Base-by-base conservation (phyloP, 2,797 vertebrate genomes). In the Helicolenus hilgendorfi region DNA sequence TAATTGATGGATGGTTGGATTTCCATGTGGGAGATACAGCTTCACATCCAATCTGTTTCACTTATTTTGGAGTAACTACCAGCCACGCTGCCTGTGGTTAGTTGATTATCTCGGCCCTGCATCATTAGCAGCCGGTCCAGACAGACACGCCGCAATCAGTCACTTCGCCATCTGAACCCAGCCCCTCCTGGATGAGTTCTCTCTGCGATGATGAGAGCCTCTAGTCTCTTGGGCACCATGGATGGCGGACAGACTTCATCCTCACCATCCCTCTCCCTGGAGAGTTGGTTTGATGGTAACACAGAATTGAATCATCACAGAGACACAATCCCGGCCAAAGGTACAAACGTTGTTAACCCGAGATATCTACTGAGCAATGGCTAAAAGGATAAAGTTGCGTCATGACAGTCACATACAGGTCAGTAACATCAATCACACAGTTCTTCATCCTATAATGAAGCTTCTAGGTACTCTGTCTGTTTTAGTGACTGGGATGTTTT, bases 231-330 rank as follows among this genome's bases (percentile, higher is more conserved):
- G 72, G 84, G 92, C 88, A 33, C 67, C 63, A 26, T 65, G 60
- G 63, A 86, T 89, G 84, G 92, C 88, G 63, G 81, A 84, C 72
- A 85, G 74, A 64, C 74, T 62, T 92, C 64, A 85, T 87, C 82
- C 86, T 90, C 59, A 83, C 81, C 72, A 85, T 88, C 70, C 1
- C 18, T 83, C 60, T 91, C 94, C 88, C 86, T 20, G 27, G 94
- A 84, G 91, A 93, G 38, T 59, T 73, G 83, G 75, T 88, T 83
- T 92, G 81, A 94, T 88, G 87, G 83, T 81, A 94, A 92, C 80
- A 89, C 72, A 72, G 87, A 96, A 96, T 95, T 91, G 62, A 96
- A 97, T 96, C 93, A 45, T 45, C 41, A 95, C 68, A 79, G 77
- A 91, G 83, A 94, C 82, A 60, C 89, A 78, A 91, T 91, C 86